phyloP scores from a whole-genome alignment of 2,113 vertebrate species.

The Epinephelus moara region DNA sequence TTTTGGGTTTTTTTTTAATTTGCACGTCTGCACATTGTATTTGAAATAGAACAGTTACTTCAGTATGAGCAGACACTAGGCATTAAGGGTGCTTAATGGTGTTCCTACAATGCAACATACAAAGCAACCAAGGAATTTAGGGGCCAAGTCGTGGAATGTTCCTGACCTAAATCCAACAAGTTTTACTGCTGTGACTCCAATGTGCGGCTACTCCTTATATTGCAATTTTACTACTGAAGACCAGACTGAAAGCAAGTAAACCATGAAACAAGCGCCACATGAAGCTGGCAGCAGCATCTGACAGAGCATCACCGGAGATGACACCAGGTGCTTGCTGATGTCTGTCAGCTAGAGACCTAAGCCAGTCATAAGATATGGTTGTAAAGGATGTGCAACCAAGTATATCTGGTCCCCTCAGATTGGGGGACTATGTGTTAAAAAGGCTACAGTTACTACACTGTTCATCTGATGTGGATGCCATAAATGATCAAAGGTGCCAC shows the following conservation, averaged over 20 bases:
- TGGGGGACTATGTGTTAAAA: neutral
- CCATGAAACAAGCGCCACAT: neutral
- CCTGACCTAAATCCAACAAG: constrained; percentile 16
- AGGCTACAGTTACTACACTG: neutral
- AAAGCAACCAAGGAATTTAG: constrained; percentile 19
- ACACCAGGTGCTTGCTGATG: neutral
- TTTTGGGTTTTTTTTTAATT: neutral
- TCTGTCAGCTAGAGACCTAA: neutral
- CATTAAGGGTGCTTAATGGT: neutral
- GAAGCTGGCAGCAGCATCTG: neutral
- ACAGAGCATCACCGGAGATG: neutral
- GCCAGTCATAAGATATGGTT: neutral
- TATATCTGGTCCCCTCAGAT: neutral
- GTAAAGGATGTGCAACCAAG: neutral
- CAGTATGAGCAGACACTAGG: neutral
- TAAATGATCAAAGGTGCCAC: neutral
- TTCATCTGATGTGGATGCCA: neutral
- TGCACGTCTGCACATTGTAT: neutral
- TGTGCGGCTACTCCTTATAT: neutral
- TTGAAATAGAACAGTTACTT: neutral
- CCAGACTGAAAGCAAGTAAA: neutral
- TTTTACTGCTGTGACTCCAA: neutral
- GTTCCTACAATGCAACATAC: constrained; percentile 9
- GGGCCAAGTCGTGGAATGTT: neutral
- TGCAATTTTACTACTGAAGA: neutral